Evolutionary conservation across 2,888 invertebrate species (phyloP), one percentile per base, ranked within the genome.

Genomic region (Tenodera sinensis): DNA sequence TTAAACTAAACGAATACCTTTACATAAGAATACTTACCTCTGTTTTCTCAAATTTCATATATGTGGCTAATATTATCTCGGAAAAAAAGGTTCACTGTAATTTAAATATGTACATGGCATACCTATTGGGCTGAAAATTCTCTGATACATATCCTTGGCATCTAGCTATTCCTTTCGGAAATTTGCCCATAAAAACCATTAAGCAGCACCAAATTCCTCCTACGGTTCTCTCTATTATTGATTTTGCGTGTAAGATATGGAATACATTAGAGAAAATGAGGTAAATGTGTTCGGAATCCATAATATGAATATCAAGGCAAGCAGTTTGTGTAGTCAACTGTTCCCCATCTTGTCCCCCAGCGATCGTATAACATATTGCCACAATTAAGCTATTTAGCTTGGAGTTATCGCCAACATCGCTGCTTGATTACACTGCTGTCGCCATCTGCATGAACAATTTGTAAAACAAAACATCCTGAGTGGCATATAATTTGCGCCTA

Each of bases 351-450:
- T 71, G 54, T 71, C 54, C 54, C 25, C 81, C 54, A 71, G 54
- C 20, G 54, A 71, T 20, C 20, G 54, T 71, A 28, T 89, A 89
- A 89, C 81, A 86, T 89, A 89, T 89, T 83, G 42, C 89, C 85
- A 86, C 89, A 89, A 89, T 89, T 89, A 89, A 86, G 89, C 86
- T 85, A 89, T 89, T 89, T 89, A 28, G 42, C 88, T 84, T 27
- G 54, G 34, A n/a, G 47, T 85, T 84, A 71, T 71, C 54, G 54
- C 84, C 47, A 20, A 71, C 20, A 71, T 71, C 54, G 20, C 15
- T 71, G 20, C 54, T 25, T 88, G 85, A 85, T 85, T 54, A 85
- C 82, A 88, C 85, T 82, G 82, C 47, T 83, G 85, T 84, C 84
- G 88, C 20, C 84, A 88, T 88, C 84, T 88, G 47, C 83, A 85